Conservation (phyloP, 1,140 invertebrate species). For the Batillaria attramentaria region DNA sequence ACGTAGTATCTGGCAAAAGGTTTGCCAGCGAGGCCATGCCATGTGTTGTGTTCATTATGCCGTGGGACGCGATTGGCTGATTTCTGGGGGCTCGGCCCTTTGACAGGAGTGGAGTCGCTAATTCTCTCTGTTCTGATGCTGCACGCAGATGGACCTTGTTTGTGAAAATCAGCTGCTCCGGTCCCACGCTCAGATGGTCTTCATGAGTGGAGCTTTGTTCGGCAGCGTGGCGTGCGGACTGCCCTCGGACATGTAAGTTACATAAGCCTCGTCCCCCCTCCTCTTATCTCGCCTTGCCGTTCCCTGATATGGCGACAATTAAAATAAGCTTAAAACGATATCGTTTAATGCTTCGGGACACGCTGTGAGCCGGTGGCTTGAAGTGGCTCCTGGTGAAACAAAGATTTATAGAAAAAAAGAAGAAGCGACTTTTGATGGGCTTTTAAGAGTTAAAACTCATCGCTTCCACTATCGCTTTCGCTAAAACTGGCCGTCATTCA, state of each 20-base stretch:
- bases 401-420: neutral
- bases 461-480: no score
- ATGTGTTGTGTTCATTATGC: neutral
- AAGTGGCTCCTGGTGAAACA: neutral
- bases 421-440: no score
- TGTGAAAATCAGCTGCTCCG: slow-evolving; percentile 25
- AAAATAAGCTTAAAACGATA: neutral
- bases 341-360: neutral
- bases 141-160: slow-evolving; percentile 37
- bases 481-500: no score
- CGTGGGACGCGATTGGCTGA: neutral
- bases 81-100: neutral
- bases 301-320: neutral
- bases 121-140: neutral
- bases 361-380: neutral
- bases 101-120: neutral
- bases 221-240: slow-evolving; percentile 36
- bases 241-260: slow-evolving; percentile 57
- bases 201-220: slow-evolving; percentile 36
- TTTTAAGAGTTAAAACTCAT: no score
- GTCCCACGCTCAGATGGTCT: slow-evolving; percentile 22
- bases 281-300: neutral
- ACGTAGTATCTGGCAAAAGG: neutral
- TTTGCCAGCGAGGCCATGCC: neutral
- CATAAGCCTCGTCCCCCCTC: neutral